Evolutionary conservation across 2,797 vertebrate species (phyloP), one percentile per base, ranked within the genome.

Genomic region (Chelon labrosus): DNA sequence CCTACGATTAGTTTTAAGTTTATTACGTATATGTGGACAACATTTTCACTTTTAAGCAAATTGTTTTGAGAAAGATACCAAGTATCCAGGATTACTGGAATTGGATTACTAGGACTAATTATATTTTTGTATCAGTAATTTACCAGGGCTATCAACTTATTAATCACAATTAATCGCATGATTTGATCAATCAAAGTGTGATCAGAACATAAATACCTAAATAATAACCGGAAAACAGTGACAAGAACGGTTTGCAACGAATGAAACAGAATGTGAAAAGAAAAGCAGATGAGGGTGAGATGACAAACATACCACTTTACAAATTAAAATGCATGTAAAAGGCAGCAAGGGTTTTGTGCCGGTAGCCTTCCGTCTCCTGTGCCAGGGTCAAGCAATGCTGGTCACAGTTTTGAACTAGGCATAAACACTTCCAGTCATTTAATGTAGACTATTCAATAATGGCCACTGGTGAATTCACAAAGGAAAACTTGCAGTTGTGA

Each of bases 271-370:
- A 59, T 27, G 86, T 60, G 55, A 44, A 63, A 35, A 67, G 19
- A 80, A 83, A 87, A 71, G 82, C 63, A 77, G 49, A 80, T 83
- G 82, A 80, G 10, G 53, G 2, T 79, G 68, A 73, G 31, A 83
- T 82, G 56, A 71, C 73, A 75, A 64, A 27, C 11, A 69, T 27
- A 49, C 25, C 3, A 52, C 1, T 31, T 12, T 14, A 59, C 17
- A 11, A 56, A 70, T 56, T 19, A 65, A 37, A 65, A 47, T 19
- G 13, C 22, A 55, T 53, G 42, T 55, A 64, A 35, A 37, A 37
- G 38, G 65, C 19, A 78, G 0, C 1, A n/a, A 52, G 47, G 14
- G 57, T 44, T 69, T 13, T 10, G 10, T 50, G 13, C 25, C 14
- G 12, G n/a, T 19, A 27, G 65, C 1, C 4, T 39, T 55, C 56